Conservation (phyloP, 2,797 vertebrate genomes). For the Melanotaenia parkinsoni region DNA sequence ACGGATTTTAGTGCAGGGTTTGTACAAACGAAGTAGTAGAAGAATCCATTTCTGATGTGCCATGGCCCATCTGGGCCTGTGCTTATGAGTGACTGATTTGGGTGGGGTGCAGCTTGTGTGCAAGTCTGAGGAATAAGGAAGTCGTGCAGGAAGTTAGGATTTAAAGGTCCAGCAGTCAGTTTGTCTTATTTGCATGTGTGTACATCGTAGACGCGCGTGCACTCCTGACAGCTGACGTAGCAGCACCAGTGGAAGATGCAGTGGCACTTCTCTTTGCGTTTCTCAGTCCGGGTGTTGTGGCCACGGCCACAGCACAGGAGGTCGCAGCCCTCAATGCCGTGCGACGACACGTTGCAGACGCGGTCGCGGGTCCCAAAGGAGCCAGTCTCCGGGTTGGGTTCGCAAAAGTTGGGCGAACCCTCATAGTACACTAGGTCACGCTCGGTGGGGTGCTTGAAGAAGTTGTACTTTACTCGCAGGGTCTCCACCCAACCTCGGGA, state of each 20-base stretch:
- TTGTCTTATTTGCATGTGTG: slow-evolving; percentile 94
- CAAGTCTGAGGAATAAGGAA: slow-evolving; percentile 24
- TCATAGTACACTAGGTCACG: slow-evolving; percentile 97
- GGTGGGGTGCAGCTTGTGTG: slow-evolving; percentile 23
- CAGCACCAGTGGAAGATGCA: slow-evolving; percentile 99
- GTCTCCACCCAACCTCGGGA: slow-evolving; percentile 97
- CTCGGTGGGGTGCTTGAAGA: slow-evolving; percentile 97
- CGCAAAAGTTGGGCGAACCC: slow-evolving; percentile 97
- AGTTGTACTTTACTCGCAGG: slow-evolving; percentile 93
- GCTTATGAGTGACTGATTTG: slow-evolving; percentile 42
- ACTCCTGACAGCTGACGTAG: slow-evolving; percentile 98
- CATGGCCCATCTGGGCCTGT: slow-evolving; percentile 37
- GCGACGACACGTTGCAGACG: slow-evolving; percentile 95
- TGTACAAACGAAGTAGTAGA: slow-evolving; percentile 34
- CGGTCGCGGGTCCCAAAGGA: slow-evolving; percentile 96
- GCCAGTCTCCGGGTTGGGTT: slow-evolving; percentile 94
- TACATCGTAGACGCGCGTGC: slow-evolving; percentile 92
- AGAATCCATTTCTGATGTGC: slow-evolving; percentile 68
- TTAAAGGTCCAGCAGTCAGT: slow-evolving; percentile 63
- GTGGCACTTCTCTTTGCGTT: slow-evolving; percentile 96
- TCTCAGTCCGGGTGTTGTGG: slow-evolving; percentile 97
- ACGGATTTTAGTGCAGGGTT: slow-evolving; percentile 39
- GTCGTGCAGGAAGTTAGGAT: slow-evolving; percentile 45
- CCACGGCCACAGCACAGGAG: slow-evolving; percentile 96
- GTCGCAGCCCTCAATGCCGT: slow-evolving; percentile 97